Evolutionary conservation across 2,888 invertebrate genomes (phyloP), one percentile per base, ranked within the genome.

Genomic region (Drosophila algonquin): DNA sequence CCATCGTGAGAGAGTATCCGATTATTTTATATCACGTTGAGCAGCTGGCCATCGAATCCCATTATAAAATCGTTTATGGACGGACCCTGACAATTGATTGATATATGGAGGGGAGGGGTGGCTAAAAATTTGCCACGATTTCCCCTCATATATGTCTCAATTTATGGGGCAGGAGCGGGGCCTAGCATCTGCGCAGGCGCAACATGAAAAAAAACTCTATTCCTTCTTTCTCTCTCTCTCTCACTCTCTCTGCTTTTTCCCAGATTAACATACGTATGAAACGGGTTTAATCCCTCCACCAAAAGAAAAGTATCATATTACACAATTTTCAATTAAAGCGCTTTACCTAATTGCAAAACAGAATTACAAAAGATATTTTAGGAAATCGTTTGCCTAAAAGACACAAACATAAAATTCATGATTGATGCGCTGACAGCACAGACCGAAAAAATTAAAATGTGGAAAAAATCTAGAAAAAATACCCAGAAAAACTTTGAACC

Each of bases 51-150:
- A 69, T 60, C 63, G 64, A 52, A 51, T 18, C 53, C 54, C 68
- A 79, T 77, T 81, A 83, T 79, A 74, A 81, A 80, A 79, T 72
- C 73, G 74, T 81, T 79, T 62, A 69, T 71, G 67, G 45, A 10
- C 51, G 67, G 45, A 10, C 51, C 21, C n/a, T 68, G 81, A 81
- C 84, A 81, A 73, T 68, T 83, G 87, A 86, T 86, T 83, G 84
- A 83, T 84, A 76, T 87, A 81, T 70, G 75, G 16, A 8, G 24
- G 18, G 51, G 18, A 46, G 27, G 52, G 35, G 59, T 60, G 40
- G 52, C 54, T 40, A 21, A 10, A 35, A n/a, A 24, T 40, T 14
- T 47, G 53, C 14, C 35, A 35, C 35, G 53, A 70, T 51, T 64
- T 51, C 27, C 5, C 2, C 40, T 7, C 10, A 35, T 56, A 55